Base-by-base conservation (phyloP, 2,888 invertebrate genomes). In the Camponotus fellah region DNA sequence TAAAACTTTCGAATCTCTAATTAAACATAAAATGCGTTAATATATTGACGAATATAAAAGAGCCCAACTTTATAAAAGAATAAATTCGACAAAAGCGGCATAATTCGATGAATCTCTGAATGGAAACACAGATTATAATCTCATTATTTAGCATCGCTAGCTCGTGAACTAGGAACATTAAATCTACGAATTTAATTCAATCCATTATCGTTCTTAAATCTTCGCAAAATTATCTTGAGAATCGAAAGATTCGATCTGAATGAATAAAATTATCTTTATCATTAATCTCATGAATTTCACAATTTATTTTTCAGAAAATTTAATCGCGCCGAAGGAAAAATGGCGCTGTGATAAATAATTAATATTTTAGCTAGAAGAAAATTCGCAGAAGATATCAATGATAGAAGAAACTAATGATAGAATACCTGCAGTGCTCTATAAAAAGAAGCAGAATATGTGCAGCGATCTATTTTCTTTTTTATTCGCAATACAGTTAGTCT, bases 401-500 rank as follows among this genome's bases (percentile, higher is more conserved):
- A 79, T 12, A 60, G 40, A 17, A 37, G 40, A 60, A 77, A 66
- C 56, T 12, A 53, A 71, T 26, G 60, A 71, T 32, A 66, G 17
- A 60, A 26, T 68, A 12, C 8, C 10, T 49, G 46, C 10, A 34
- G 17, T 64, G 17, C 21, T 21, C 37, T 43, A 32, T 58, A 60
- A 60, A 49, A 37, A 37, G 26, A 46, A 26, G 60, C 43, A 37
- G 26, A 46, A 46, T 56, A 60, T 34, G 26, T 46, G 3, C 58
- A 37, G 12, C 17, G 8, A 37, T 66, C 40, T 17, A n/a, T 46
- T 34, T 37, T 26, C 26, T 34, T 46, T 14, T 60, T 46, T 9
- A 34, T 37, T 69, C 17, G 58, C 34, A 58, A 69, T 60, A 80
- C 71, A 46, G 71, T 49, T 60, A 71, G 17, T 71, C 60, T 37